These are phyloP conservation scores for Hydropsyche betteni DNA, from an alignment of 2,888 invertebrate species.

Conservation along the genomic window DNA sequence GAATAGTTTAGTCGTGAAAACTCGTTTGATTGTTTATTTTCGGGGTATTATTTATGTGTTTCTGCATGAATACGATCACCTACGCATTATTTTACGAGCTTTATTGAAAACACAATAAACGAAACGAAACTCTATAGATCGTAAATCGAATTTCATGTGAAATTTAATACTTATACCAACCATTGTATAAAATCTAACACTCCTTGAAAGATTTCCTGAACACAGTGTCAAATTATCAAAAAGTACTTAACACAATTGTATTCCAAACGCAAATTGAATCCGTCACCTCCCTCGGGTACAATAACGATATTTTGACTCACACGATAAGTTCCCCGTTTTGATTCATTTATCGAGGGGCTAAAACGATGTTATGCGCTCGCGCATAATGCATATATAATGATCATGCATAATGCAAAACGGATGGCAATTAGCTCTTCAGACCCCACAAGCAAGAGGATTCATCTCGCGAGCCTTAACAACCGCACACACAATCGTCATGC, in stretches of 20 bases:
- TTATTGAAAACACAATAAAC: conserved; percentile 18
- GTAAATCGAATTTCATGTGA: conserved; percentile 35
- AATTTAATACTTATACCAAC: conserved; percentile 26
- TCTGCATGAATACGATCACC: conserved; percentile 43
- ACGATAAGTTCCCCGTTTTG: background rate
- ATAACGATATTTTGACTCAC: too few relatives aligned
- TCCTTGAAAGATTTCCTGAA: background rate
- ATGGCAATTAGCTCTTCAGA: conserved; percentile 36
- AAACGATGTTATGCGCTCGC: conserved; percentile 7
- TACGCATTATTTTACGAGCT: conserved; percentile 37
- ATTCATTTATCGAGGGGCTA: conserved; percentile 17
- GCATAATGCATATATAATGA: conserved; percentile 40
- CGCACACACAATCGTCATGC: conserved; percentile 35
- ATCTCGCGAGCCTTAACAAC: conserved; percentile 1
- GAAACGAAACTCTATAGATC: conserved; percentile 26
- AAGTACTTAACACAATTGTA: too few relatives aligned
- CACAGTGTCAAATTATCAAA: conserved; percentile 8
- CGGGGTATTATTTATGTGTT: conserved; percentile 46
- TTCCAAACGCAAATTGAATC: too few relatives aligned
- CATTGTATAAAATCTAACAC: background rate
- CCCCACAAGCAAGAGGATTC: conserved; percentile 36
- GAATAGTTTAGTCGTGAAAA: conserved; percentile 37
- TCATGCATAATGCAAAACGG: conserved; percentile 22
- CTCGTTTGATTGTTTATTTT: conserved; percentile 43
- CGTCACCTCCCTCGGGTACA: too few relatives aligned